Percentiles rank a stretch among this genome's conserved stretches.
phyloP scores from a whole-genome alignment of 2,888 invertebrate species.

The Clivina fossor region DNA sequence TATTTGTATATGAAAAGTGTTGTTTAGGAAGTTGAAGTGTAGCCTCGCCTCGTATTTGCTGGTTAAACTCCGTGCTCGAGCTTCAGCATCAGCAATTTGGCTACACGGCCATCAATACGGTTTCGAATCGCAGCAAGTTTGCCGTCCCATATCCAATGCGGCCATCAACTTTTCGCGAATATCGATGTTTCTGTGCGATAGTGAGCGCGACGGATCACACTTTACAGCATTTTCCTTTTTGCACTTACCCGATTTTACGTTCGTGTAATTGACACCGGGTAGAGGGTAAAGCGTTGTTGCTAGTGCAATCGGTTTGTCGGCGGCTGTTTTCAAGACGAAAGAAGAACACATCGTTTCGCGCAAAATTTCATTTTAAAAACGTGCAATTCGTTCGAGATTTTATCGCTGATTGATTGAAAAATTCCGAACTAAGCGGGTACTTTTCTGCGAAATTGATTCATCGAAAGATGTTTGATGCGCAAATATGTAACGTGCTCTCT shows the following conservation, averaged over 20 bases:
- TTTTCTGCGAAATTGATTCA: constrained; percentile 17
- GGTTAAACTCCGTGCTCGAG: no score
- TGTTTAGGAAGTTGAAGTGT: no score
- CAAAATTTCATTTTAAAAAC: constrained; percentile 31
- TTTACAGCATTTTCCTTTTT: constrained; percentile 23
- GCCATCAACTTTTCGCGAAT: constrained; percentile 9
- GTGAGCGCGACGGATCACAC: not conserved
- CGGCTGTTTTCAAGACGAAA: no score
- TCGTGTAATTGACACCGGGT: constrained; percentile 23
- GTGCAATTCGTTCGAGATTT: constrained; percentile 19
- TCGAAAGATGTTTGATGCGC: no score
- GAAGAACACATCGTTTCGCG: constrained; percentile 26
- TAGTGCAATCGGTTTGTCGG: constrained; percentile 13
- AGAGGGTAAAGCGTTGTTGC: constrained; percentile 5
- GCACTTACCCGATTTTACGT: constrained; percentile 28
- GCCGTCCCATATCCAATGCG: constrained; percentile 15
- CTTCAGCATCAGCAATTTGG: no score
- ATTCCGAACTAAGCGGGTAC: constrained; percentile 9
- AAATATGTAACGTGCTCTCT: not conserved
- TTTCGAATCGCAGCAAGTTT: no score
- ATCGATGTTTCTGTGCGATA: constrained; percentile 15
- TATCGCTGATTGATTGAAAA: constrained; percentile 31
- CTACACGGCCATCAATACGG: no score
- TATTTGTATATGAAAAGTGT: no score
- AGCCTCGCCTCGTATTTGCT: no score